Evolutionary conservation across 2,888 invertebrate species (phyloP).

Genomic region (Piscicola geometra): DNA sequence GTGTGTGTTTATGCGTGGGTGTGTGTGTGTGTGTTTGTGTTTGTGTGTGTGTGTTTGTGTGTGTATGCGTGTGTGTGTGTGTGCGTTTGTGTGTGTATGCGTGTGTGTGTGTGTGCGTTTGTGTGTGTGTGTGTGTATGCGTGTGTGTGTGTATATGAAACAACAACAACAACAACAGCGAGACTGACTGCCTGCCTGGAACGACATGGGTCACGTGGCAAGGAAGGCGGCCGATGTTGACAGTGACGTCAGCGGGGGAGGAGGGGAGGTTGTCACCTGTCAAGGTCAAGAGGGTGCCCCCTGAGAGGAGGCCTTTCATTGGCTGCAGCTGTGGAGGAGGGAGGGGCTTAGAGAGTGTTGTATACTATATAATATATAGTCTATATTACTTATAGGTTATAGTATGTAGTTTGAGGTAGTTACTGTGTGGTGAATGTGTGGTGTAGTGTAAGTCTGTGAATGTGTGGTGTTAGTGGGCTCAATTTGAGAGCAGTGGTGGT

Average conservation of each 20-base stretch:
- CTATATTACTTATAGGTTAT: no score
- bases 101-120: not conserved
- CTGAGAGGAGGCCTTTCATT: constrained; percentile 27
- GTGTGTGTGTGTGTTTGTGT: constrained; percentile 35
- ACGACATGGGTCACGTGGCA: constrained; percentile 24
- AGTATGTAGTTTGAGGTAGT: no score
- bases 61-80: constrained; percentile 59
- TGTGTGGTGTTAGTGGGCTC: no score
- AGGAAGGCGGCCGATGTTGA: not conserved
- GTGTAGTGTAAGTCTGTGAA: no score
- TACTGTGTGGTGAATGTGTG: no score
- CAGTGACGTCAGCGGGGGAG: constrained; percentile 12
- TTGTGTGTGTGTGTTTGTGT: not conserved
- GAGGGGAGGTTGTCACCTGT: constrained; percentile 33
- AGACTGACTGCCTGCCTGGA: constrained; percentile 25
- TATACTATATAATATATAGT: no score
- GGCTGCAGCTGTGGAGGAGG: constrained; percentile 24
- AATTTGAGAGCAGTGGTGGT: no score
- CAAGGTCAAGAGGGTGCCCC: constrained; percentile 32
- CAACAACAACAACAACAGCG: not conserved
- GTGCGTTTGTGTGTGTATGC: constrained; percentile 48
- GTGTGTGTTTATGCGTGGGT: not conserved
- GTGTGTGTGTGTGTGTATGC: not conserved
- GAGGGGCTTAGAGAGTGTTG: not conserved
- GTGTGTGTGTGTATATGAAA: not conserved